These are phyloP conservation scores for Zoanthus sociatus DNA, from an alignment of 92 coral and sea anemone genomes.

Conservation along the genomic window DNA sequence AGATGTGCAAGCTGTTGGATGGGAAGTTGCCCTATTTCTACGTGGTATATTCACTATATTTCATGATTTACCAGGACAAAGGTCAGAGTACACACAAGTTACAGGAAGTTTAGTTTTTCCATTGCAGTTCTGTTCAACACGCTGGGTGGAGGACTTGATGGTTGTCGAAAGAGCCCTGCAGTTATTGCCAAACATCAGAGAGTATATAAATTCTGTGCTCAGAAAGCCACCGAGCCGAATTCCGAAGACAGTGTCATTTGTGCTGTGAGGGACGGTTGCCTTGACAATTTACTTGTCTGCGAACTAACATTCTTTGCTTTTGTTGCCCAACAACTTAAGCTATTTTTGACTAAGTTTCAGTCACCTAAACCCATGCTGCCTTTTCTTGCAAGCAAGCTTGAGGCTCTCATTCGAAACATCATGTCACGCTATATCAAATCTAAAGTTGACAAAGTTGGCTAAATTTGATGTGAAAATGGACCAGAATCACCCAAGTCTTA, in stretches of 20 bases:
- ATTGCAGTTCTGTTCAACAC: constrained; percentile 22
- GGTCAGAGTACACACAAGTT: constrained; percentile 26
- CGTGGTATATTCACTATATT: constrained; percentile 5
- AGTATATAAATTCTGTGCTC: constrained; percentile 21
- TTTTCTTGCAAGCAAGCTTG: constrained; percentile 41
- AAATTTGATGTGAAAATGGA: too few species aligned
- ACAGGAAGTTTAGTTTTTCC: constrained; percentile 37
- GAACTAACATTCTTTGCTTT: constrained; percentile 34
- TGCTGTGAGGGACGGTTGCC: constrained; percentile 25
- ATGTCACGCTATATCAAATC: constrained; percentile 36
- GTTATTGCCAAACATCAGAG: constrained; percentile 30
- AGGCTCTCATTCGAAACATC: constrained; percentile 43
- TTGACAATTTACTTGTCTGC: constrained; percentile 40
- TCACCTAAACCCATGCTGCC: constrained; percentile 11
- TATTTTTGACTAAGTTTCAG: constrained; percentile 37
- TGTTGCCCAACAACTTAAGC: constrained; percentile 26
- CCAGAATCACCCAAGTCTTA: too few species aligned
- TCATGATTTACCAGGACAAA: constrained; percentile 39
- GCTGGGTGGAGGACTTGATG: constrained; percentile 17
- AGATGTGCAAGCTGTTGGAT: constrained; percentile 29
- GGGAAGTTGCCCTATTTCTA: constrained; percentile 32
- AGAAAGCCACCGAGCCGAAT: constrained; percentile 18
- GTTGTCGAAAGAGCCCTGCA: constrained; percentile 37
- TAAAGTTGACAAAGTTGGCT: not conserved
- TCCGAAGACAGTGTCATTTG: constrained; percentile 13